These are phyloP conservation scores for Oscheius sp. DNA, from an alignment of 2,888 invertebrate species.

Conservation along the genomic window DNA sequence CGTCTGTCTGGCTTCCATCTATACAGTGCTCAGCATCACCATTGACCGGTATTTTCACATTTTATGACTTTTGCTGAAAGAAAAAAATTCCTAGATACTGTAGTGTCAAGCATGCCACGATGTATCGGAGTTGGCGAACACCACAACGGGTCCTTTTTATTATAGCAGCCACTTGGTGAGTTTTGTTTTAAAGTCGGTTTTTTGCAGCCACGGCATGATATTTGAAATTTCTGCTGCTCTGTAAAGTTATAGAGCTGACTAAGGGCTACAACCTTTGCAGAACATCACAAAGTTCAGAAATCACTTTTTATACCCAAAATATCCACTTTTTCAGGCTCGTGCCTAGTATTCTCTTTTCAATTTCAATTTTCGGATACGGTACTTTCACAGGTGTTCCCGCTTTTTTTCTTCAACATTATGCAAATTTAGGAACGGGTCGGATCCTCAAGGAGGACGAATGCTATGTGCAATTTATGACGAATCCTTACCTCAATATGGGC, in stretches of 20 bases:
- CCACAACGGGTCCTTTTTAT: constrained; percentile 67
- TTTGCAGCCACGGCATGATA: neutral
- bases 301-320: neutral
- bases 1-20: constrained; percentile 97
- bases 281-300: neutral
- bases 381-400: constrained; percentile 87
- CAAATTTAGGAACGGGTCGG: constrained; percentile 79
- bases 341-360: constrained; percentile 93
- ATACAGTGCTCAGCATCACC: constrained; percentile 97
- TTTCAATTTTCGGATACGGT: constrained; percentile 98
- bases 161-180: constrained; percentile 64
- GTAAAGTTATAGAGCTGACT: neutral
- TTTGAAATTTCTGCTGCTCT: neutral
- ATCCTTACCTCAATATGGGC: constrained; percentile 93
- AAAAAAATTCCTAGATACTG: constrained; percentile 80
- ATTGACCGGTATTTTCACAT: constrained; percentile 82
- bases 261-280: too few relatives aligned
- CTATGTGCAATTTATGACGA: constrained; percentile 85
- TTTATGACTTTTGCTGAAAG: neutral
- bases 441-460: constrained; percentile 69
- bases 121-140: constrained; percentile 89
- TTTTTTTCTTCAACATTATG: neutral
- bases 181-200: constrained; percentile 50
- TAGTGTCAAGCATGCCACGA: constrained; percentile 96
- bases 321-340: constrained; percentile 74